Percentiles rank a stretch among this genome's conserved stretches.
These are phyloP conservation scores for Drosophila sturtevanti DNA, from an alignment of 1,140 invertebrate species.

Conservation along the genomic window DNA sequence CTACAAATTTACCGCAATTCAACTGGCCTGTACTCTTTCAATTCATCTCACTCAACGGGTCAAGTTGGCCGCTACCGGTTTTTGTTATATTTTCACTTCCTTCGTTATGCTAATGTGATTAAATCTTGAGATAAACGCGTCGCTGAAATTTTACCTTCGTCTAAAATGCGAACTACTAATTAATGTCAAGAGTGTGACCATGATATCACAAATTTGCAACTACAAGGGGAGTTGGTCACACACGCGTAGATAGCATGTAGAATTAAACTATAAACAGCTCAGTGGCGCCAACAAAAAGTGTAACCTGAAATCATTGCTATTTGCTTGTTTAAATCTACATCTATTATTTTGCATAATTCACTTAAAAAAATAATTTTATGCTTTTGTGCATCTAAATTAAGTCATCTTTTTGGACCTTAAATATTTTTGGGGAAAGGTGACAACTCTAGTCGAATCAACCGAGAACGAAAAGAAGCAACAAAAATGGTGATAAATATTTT, in stretches of 20 bases:
- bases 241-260: neutral
- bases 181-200: slow-evolving; percentile 43
- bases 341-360: too few relatives aligned
- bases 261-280: neutral
- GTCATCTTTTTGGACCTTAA: neutral
- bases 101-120: slow-evolving; percentile 41
- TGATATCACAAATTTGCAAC: neutral
- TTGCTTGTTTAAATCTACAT: too few relatives aligned
- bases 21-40: slow-evolving; percentile 23
- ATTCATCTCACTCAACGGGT: slow-evolving; percentile 33
- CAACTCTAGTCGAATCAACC: slow-evolving; percentile 56
- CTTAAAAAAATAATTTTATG: too few relatives aligned
- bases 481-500: slow-evolving; percentile 70
- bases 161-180: slow-evolving; percentile 80
- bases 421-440: slow-evolving; percentile 5
- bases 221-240: neutral
- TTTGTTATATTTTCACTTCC: slow-evolving; percentile 45
- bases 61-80: slow-evolving; percentile 57
- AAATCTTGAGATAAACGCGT: slow-evolving; percentile 64
- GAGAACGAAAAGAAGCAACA: slow-evolving; percentile 36
- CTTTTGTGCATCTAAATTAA: slow-evolving; percentile 15
- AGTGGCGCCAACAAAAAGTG: neutral
- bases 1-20: slow-evolving; percentile 72
- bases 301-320: too few relatives aligned
- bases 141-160: slow-evolving; percentile 74